Conservation (phyloP, 2,888 invertebrate genomes). For the Protodeltote pygarga region DNA sequence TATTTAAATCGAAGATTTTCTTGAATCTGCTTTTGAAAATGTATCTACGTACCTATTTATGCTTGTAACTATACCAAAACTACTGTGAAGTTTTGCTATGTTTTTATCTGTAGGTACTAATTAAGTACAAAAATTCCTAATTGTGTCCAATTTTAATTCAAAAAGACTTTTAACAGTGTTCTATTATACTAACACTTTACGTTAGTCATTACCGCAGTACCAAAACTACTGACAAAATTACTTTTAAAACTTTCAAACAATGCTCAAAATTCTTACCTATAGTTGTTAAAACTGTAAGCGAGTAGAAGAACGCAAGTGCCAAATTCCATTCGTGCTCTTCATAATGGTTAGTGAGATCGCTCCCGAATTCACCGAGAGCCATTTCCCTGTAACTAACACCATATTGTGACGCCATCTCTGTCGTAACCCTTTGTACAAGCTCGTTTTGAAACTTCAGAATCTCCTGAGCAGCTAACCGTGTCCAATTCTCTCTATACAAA, state of each 20-base stretch:
- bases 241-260: conserved; percentile 28
- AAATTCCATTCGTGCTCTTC: conserved; percentile 94
- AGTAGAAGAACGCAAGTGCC: conserved; percentile 97
- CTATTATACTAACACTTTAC: background rate
- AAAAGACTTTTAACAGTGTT: too few relatives aligned
- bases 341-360: conserved; percentile 76
- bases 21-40: too few relatives aligned
- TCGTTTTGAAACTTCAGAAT: conserved; percentile 94
- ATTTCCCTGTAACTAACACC: conserved; percentile 84
- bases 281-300: conserved; percentile 96
- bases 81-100: too few relatives aligned
- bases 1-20: too few relatives aligned
- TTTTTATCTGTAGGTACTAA: too few relatives aligned
- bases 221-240: background rate
- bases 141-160: too few relatives aligned
- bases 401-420: conserved; percentile 90
- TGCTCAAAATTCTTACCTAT: conserved; percentile 89
- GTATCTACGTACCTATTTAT: too few relatives aligned
- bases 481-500: conserved; percentile 96
- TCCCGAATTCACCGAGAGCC: conserved; percentile 81
- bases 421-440: conserved; percentile 92
- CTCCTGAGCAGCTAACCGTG: conserved; percentile 92
- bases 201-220: background rate
- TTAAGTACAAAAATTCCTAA: too few relatives aligned
- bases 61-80: too few relatives aligned